These are phyloP conservation scores for Toxostoma redivivum DNA, from an alignment of 2,113 vertebrate genomes.

Conservation along the genomic window DNA sequence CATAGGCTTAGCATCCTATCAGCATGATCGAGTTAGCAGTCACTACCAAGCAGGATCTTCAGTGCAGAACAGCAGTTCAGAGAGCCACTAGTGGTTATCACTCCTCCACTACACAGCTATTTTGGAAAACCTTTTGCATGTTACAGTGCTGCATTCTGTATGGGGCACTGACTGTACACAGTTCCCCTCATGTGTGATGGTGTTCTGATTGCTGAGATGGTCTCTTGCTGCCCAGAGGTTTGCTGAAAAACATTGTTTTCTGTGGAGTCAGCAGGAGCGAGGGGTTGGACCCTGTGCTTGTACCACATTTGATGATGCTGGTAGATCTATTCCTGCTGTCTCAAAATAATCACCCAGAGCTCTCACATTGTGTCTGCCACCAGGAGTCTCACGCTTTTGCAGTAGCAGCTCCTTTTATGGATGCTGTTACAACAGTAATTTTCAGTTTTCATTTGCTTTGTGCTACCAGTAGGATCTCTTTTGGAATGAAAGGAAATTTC, in stretches of 20 bases:
- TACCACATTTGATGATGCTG: background rate
- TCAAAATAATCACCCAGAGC: background rate
- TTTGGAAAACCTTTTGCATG: background rate
- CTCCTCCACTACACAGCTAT: background rate
- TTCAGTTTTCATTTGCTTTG: background rate
- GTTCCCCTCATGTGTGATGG: rapidly evolving
- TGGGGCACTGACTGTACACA: rapidly evolving
- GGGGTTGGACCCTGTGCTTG: rapidly evolving
- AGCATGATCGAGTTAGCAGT: background rate
- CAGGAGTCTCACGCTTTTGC: background rate
- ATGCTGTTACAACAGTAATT: background rate
- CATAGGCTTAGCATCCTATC: background rate
- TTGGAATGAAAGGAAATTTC: background rate
- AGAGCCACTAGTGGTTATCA: background rate
- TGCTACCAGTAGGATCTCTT: background rate
- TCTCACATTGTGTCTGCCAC: background rate
- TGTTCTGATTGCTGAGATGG: background rate
- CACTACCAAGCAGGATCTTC: background rate
- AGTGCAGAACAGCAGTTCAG: background rate
- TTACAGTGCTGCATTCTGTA: rapidly evolving
- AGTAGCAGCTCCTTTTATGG: background rate
- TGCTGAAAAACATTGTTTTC: background rate
- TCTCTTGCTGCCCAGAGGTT: background rate
- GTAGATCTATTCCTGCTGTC: background rate
- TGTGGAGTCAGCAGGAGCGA: background rate